A percentile compares a stretch with the other conserved stretches of the same genome.
Evolutionary conservation across 2,797 vertebrate genomes (phyloP).

Genomic region (Enteromius viviparus): DNA sequence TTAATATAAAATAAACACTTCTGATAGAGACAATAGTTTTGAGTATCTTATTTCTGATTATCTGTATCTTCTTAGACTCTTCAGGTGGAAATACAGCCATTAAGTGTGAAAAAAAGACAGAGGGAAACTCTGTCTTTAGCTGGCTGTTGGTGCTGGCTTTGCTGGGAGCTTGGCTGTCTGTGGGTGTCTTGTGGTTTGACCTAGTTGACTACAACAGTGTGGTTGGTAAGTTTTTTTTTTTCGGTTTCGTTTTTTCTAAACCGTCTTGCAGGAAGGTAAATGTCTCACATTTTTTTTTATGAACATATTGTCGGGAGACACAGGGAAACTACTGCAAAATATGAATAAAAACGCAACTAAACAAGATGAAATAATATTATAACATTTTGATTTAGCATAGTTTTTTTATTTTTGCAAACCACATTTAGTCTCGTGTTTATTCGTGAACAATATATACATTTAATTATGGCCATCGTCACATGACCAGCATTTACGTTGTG

Average conservation of each 20-base stretch:
- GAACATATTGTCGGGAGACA: background rate
- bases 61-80: slow-evolving; percentile 63
- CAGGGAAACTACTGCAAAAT: too few relatives aligned
- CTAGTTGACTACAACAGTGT: slow-evolving; percentile 96
- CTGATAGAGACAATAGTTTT: background rate
- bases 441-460: too few relatives aligned
- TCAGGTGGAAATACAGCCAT: slow-evolving; percentile 56
- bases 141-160: slow-evolving; percentile 95
- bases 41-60: background rate
- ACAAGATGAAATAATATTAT: too few relatives aligned
- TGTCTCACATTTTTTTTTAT: background rate
- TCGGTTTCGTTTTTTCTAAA: background rate
- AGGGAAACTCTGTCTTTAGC: slow-evolving; percentile 85
- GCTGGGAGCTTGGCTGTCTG: slow-evolving; percentile 93
- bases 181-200: slow-evolving; percentile 95
- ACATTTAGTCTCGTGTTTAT: too few relatives aligned
- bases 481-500: too few relatives aligned
- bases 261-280: background rate
- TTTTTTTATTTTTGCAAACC: too few relatives aligned
- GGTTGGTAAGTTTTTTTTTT: slow-evolving; percentile 78
- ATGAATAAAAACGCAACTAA: too few relatives aligned
- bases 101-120: slow-evolving; percentile 70
- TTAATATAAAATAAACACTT: background rate
- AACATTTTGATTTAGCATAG: too few relatives aligned
- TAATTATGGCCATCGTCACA: too few relatives aligned